Conservation (phyloP, 2,797 vertebrate genomes). For the Urophycis tenuis region DNA sequence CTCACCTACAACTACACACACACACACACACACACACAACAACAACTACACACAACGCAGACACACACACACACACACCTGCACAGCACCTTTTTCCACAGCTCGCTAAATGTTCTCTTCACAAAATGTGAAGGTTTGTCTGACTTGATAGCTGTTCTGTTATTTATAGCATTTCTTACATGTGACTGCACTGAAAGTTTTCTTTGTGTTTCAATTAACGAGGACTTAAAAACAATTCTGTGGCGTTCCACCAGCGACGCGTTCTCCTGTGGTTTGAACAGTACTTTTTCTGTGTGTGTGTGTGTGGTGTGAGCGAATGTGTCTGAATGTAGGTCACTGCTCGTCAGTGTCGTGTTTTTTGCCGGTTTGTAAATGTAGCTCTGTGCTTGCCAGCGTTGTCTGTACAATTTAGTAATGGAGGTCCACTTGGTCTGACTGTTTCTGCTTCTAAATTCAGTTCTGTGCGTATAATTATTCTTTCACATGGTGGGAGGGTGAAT, state of each 20-base stretch:
- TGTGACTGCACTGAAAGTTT: neutral
- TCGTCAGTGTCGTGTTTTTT: neutral
- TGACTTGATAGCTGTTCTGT: neutral
- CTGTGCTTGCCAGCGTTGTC: neutral
- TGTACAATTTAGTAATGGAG: neutral
- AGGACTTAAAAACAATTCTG: neutral
- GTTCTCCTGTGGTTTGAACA: neutral
- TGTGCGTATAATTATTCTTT: neutral
- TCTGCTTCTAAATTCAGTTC: neutral
- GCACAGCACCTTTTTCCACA: neutral
- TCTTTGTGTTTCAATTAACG: neutral
- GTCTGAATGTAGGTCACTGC: neutral
- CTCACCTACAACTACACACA: neutral
- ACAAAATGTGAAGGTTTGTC: neutral
- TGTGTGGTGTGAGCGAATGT: neutral
- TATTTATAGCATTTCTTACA: neutral
- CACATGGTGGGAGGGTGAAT: neutral
- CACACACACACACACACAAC: neutral
- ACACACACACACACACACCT: slow-evolving; percentile 1
- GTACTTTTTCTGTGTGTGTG: neutral
- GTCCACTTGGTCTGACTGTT: neutral
- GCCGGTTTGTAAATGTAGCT: neutral
- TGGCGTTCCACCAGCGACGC: neutral
- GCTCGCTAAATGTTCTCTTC: neutral
- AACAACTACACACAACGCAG: neutral